Conservation (phyloP, 2,888 invertebrate genomes). For the Rambutsinella grinnellia region DNA sequence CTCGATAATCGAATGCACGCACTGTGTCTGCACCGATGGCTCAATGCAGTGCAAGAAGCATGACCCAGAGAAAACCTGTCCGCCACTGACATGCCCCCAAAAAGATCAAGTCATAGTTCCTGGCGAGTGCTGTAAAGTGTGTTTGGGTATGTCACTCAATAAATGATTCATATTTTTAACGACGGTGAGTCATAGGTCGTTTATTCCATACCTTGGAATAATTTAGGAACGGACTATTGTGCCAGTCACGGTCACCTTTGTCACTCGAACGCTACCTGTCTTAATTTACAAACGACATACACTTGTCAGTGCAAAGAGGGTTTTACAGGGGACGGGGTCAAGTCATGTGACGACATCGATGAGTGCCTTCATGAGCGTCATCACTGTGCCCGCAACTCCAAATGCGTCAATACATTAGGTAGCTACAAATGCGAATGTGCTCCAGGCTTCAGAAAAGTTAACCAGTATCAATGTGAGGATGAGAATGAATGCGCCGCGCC, state of each 20-base stretch:
- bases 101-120: slow-evolving; percentile 84
- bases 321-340: slow-evolving; percentile 87
- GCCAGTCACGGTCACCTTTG: slow-evolving; percentile 85
- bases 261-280: slow-evolving; percentile 91
- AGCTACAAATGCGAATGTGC: slow-evolving; percentile 88
- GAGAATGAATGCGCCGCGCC: slow-evolving; percentile 83
- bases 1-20: slow-evolving; percentile 79
- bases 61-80: slow-evolving; percentile 82
- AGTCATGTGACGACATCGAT: slow-evolving; percentile 81
- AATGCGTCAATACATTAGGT: slow-evolving; percentile 85
- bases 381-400: slow-evolving; percentile 87
- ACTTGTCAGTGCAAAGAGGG: slow-evolving; percentile 92
- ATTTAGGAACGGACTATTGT: slow-evolving; percentile 87
- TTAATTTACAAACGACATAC: slow-evolving; percentile 91
- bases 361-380: slow-evolving; percentile 87
- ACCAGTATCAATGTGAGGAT: slow-evolving; percentile 79
- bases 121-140: slow-evolving; percentile 91
- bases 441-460: slow-evolving; percentile 81
- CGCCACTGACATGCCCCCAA: slow-evolving; percentile 81
- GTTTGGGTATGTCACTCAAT: slow-evolving; percentile 77
- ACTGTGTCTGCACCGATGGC: slow-evolving; percentile 87
- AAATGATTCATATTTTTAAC: background rate
- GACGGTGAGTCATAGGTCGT: background rate
- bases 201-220: background rate
- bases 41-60: slow-evolving; percentile 82